Evolutionary conservation across 2,888 invertebrate species (phyloP).

Genomic region (Campaea margaritaria): DNA sequence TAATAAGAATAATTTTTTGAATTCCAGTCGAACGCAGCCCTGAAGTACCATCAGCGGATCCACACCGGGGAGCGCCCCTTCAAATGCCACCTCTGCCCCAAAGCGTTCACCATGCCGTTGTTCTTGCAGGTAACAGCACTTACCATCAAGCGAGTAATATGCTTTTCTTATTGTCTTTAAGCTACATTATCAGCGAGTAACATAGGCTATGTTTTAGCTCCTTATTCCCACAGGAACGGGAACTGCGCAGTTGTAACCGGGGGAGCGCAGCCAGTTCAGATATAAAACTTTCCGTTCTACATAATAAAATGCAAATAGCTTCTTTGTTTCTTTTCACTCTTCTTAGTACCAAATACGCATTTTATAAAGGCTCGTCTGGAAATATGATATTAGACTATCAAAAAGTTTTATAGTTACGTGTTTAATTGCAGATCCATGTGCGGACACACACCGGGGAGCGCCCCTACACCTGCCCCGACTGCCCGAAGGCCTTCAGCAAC

Average conservation of each 20-base stretch:
- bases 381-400: too few relatives aligned
- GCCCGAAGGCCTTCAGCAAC: conserved; percentile 69
- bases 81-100: conserved; percentile 61
- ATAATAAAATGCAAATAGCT: too few relatives aligned
- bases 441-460: conserved; percentile 68
- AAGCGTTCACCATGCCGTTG: conserved; percentile 66
- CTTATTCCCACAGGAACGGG: too few relatives aligned
- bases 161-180: too few relatives aligned
- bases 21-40: conserved; percentile 65
- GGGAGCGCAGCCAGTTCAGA: too few relatives aligned
- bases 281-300: too few relatives aligned
- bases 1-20: too few relatives aligned
- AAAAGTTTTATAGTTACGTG: neutral
- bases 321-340: too few relatives aligned
- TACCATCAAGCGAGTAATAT: too few relatives aligned
- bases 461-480: conserved; percentile 60
- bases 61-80: conserved; percentile 73
- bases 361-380: neutral
- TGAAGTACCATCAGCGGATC: conserved; percentile 66
- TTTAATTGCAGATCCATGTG: conserved; percentile 57
- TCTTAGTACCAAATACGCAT: neutral
- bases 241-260: too few relatives aligned
- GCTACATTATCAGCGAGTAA: too few relatives aligned
- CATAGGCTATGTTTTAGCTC: too few relatives aligned
- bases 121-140: conserved; percentile 58